These are phyloP conservation scores for Neomorphus geoffroyi DNA, from an alignment of 2,797 vertebrate species.

Conservation along the genomic window DNA sequence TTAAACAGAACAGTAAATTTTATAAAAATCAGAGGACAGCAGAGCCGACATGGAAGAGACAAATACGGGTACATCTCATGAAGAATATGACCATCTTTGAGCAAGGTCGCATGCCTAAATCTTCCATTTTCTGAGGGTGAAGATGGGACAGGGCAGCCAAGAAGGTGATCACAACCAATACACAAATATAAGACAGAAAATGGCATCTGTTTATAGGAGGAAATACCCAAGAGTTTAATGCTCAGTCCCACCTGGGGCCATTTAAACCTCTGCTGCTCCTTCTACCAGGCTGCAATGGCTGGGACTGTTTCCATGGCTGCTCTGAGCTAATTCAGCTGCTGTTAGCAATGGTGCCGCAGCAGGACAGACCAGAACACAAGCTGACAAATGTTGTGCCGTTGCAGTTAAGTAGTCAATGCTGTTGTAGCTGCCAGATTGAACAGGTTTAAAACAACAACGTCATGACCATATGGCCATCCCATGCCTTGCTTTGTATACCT, in stretches of 20 bases:
- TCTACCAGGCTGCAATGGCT: not conserved
- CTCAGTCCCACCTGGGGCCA: not conserved
- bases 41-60: not conserved
- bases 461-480: no score
- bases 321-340: not conserved
- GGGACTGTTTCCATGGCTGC: not conserved
- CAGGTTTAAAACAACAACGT: not conserved
- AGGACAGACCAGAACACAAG: not conserved
- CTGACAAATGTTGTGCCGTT: not conserved
- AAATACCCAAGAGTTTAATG: not conserved
- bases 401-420: not conserved
- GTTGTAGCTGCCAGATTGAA: not conserved
- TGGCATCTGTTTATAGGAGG: not conserved
- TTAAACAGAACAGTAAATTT: not conserved
- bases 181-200: not conserved
- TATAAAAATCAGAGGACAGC: not conserved
- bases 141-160: fast-evolving
- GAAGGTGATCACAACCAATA: not conserved
- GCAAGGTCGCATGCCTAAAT: not conserved
- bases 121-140: not conserved
- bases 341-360: not conserved
- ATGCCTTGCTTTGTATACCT: not conserved
- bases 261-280: not conserved
- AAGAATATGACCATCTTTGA: not conserved
- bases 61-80: not conserved